phyloP scores from a whole-genome alignment of 2,888 invertebrate species.

The Zeuzera pyrina region DNA sequence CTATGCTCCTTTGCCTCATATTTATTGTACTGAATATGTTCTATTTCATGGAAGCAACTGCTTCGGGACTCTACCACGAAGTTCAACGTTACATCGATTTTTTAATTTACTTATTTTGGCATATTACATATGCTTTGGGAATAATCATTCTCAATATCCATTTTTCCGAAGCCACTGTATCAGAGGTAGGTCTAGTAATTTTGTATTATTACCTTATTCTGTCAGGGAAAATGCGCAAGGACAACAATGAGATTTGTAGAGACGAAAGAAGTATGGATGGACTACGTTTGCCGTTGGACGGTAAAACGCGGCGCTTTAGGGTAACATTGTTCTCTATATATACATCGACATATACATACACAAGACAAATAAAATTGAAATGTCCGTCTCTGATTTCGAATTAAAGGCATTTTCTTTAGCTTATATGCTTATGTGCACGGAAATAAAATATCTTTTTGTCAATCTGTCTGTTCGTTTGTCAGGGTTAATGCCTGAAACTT shows the following conservation, averaged over 20 bases:
- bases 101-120: conserved; percentile 27
- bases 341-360: too few relatives aligned
- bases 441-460: too few relatives aligned
- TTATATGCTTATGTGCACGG: too few relatives aligned
- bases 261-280: conserved; percentile 38
- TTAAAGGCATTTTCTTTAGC: too few relatives aligned
- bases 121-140: conserved; percentile 27
- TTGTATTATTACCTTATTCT: too few relatives aligned
- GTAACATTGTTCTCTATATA: too few relatives aligned
- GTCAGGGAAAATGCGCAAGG: not conserved
- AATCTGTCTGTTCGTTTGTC: too few relatives aligned
- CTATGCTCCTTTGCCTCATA: conserved; percentile 25
- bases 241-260: conserved; percentile 25
- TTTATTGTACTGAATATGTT: conserved; percentile 39
- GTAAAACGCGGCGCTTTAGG: too few relatives aligned
- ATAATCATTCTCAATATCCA: not conserved
- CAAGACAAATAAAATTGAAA: too few relatives aligned
- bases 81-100: conserved; percentile 32
- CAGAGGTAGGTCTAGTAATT: conserved; percentile 32
- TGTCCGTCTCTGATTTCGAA: too few relatives aligned
- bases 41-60: conserved; percentile 56
- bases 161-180: conserved; percentile 16
- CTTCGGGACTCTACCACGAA: conserved; percentile 41
- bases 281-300: conserved; percentile 35
- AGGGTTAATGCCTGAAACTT: too few relatives aligned